Evolutionary conservation across 2,113 vertebrate genomes (phyloP), one percentile per base, ranked within the genome.

Genomic region (Isichthys henryi): DNA sequence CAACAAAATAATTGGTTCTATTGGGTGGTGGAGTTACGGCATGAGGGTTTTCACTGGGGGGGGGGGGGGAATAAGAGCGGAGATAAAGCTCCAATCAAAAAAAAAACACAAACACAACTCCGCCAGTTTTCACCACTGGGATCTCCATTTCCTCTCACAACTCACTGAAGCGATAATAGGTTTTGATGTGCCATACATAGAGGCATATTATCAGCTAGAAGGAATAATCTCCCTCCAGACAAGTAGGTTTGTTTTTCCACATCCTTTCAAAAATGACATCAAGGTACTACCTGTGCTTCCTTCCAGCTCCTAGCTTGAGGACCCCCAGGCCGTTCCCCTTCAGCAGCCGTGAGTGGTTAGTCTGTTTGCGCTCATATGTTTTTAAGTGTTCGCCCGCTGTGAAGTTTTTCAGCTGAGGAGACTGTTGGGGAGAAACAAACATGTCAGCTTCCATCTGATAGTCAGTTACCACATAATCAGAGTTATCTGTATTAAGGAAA

Each of bases 261-360:
- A 80, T 82, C 17, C 62, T 49, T 56, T 74, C 74, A 86, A 66
- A 27, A 48, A 45, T 15, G 0, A 56, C 52, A 87, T 35, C 31
- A 27, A 10, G 39, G 50, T 5, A 2, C 39, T 93, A 98, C 97
- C 96, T 96, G 93, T 96, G 92, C 92, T 96, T 96, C 93, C 96
- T 98, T 92, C 92, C 96, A 90, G 95, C 95, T 90, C 93, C 95
- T 92, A 97, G 94, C 96, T 96, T 96, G 96, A 95, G 97, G 93
- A 97, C 93, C 91, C 96, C 96, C 87, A 95, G 91, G 74, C 96
- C 50, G 0, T 95, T 97, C 91, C 96, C 96, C 95, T 94, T 96
- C 45, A 97, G 90, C 92, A 95, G 90, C 92, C 92, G 94, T 91
- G 95, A 95, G 90, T 92, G 91, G 93, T 94, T 97, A 35, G 93